phyloP scores from a whole-genome alignment of 2,113 vertebrate genomes.

The Macrotis lagotis region DNA sequence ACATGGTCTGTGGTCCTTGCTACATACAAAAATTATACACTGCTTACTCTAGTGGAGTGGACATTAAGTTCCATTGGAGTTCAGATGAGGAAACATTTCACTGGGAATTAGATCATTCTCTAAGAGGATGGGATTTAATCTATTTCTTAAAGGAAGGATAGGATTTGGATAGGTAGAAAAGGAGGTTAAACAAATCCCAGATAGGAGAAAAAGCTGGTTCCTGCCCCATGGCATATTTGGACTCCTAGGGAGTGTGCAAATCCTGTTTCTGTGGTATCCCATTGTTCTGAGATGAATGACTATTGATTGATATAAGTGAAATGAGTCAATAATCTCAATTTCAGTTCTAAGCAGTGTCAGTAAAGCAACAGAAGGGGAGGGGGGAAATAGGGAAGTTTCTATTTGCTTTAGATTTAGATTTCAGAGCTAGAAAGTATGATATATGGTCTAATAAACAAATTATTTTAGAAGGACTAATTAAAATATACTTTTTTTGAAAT shows the following conservation, averaged over 20 bases:
- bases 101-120: background rate
- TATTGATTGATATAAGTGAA: conserved; percentile 62
- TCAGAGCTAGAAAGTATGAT: background rate
- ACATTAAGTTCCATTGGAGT: background rate
- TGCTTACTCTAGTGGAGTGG: background rate
- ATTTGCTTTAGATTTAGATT: background rate
- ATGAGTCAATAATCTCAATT: conserved; percentile 32
- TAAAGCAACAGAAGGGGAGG: conserved; percentile 2
- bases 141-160: background rate
- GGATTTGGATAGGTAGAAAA: background rate
- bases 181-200: background rate
- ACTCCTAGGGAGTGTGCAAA: conserved; percentile 13
- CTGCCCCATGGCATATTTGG: conserved; percentile 36
- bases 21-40: background rate
- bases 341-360: background rate
- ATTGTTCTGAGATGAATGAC: conserved; percentile 54
- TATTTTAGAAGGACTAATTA: background rate
- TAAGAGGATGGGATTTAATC: background rate
- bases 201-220: conserved; percentile 10
- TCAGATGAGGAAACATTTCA: background rate
- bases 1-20: background rate
- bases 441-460: background rate
- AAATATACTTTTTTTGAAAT: background rate
- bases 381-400: conserved; percentile 33
- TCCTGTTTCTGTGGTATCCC: background rate